A percentile compares a stretch with the other conserved stretches of the same genome.
These are phyloP conservation scores for Acromyrmex heyeri DNA, from an alignment of 1,140 invertebrate genomes.

Conservation along the genomic window DNA sequence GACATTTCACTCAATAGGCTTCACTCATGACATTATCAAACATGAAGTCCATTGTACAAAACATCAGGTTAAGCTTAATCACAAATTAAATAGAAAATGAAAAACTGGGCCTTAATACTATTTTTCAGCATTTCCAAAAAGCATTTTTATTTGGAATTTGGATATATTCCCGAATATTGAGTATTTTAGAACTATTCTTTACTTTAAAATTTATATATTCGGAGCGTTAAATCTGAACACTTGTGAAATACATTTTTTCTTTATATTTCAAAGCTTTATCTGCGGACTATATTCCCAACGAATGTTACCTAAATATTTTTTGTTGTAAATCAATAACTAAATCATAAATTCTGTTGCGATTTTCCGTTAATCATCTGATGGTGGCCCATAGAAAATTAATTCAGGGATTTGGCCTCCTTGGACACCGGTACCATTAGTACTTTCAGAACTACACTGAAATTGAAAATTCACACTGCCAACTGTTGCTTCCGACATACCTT, in stretches of 20 bases:
- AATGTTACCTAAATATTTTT: not conserved
- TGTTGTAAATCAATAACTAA: constrained; percentile 45
- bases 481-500: constrained; percentile 96
- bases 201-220: constrained; percentile 14
- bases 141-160: constrained; percentile 1
- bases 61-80: too few relatives aligned
- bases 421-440: constrained; percentile 97
- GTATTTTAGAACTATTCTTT: constrained; percentile 24
- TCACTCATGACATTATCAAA: too few relatives aligned
- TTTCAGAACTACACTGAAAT: constrained; percentile 97
- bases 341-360: constrained; percentile 60
- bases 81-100: too few relatives aligned
- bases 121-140: constrained; percentile 13
- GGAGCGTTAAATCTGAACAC: not conserved
- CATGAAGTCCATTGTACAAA: too few relatives aligned
- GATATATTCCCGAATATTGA: not conserved
- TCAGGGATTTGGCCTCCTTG: constrained; percentile 98
- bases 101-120: not conserved
- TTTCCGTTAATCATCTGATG: constrained; percentile 87
- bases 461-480: constrained; percentile 96
- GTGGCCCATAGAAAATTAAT: constrained; percentile 96
- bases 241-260: not conserved
- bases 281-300: not conserved
- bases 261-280: not conserved
- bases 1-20: too few relatives aligned